phyloP scores from a whole-genome alignment of 1,140 invertebrate species.

The Manduca sexta region DNA sequence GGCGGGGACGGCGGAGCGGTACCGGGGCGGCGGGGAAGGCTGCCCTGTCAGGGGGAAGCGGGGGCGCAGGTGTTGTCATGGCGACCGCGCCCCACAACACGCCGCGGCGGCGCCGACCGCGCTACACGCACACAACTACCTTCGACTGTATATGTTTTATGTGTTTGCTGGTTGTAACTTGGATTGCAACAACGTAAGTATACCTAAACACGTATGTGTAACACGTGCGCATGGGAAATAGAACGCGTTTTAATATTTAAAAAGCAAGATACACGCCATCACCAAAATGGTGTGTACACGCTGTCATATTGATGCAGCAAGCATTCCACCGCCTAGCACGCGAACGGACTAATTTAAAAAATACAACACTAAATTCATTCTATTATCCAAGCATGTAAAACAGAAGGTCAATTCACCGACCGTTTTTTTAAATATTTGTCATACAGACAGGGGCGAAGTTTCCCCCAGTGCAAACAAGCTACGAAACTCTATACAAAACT shows the following conservation, averaged over 20 bases:
- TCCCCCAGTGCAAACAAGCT: too few relatives aligned
- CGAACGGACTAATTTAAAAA: too few relatives aligned
- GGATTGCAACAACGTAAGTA: constrained; percentile 32
- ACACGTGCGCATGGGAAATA: constrained; percentile 30
- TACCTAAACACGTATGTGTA: constrained; percentile 28
- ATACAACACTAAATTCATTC: too few relatives aligned
- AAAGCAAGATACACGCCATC: constrained; percentile 16
- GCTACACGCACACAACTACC: constrained; percentile 33
- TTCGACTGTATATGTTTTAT: constrained; percentile 57
- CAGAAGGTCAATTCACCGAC: too few relatives aligned
- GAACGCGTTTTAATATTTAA: constrained; percentile 47
- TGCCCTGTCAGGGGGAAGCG: constrained; percentile 22
- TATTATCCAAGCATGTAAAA: too few relatives aligned
- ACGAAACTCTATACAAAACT: too few relatives aligned
- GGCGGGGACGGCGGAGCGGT: constrained; percentile 23
- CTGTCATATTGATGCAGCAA: not conserved
- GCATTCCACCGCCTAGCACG: too few relatives aligned
- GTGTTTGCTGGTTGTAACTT: constrained; percentile 49
- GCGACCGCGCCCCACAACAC: constrained; percentile 65
- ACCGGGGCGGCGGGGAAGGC: constrained; percentile 23
- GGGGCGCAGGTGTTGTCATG: constrained; percentile 43
- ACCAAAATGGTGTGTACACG: not conserved
- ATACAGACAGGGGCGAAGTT: too few relatives aligned
- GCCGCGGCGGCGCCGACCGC: constrained; percentile 55
- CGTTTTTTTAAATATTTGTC: too few relatives aligned